Evolutionary conservation across 2,797 vertebrate genomes (phyloP).

Genomic region (Sebastes iracundus): DNA sequence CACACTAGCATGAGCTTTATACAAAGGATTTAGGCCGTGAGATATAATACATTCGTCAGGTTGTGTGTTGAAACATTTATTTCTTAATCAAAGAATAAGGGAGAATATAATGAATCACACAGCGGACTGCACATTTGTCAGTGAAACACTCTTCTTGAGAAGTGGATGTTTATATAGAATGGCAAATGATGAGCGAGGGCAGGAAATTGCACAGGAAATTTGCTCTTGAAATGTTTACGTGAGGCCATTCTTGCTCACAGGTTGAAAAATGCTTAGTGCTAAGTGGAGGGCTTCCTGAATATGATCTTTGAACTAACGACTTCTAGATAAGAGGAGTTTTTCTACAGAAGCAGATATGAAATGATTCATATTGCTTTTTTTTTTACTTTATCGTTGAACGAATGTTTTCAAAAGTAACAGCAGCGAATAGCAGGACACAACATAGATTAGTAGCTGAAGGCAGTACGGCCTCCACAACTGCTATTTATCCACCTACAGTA

Average conservation of each 20-base stretch:
- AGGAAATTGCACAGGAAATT: constrained; percentile 62
- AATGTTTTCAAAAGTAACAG: neutral
- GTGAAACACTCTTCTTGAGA: neutral
- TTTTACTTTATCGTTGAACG: neutral
- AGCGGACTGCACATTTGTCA: neutral
- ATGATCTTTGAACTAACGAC: constrained; percentile 25
- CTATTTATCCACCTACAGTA: neutral
- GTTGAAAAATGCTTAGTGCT: neutral
- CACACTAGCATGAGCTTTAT: neutral
- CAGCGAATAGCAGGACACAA: constrained; percentile 19
- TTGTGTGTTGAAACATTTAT: constrained; percentile 10
- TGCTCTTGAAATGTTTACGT: constrained; percentile 47
- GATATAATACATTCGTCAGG: neutral
- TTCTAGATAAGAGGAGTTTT: neutral
- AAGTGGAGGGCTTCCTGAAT: constrained; percentile 41
- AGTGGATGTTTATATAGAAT: constrained; percentile 26
- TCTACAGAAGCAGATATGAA: neutral
- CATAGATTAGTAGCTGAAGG: neutral
- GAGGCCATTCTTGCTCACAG: constrained; percentile 12
- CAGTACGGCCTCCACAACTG: neutral
- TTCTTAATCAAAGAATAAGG: constrained; percentile 1
- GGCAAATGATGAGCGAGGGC: neutral
- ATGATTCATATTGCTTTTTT: constrained; percentile 5
- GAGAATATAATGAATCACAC: neutral
- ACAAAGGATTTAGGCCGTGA: neutral